Evolutionary conservation across 2,888 invertebrate species (phyloP).

Genomic region (Pandemis heparana): DNA sequence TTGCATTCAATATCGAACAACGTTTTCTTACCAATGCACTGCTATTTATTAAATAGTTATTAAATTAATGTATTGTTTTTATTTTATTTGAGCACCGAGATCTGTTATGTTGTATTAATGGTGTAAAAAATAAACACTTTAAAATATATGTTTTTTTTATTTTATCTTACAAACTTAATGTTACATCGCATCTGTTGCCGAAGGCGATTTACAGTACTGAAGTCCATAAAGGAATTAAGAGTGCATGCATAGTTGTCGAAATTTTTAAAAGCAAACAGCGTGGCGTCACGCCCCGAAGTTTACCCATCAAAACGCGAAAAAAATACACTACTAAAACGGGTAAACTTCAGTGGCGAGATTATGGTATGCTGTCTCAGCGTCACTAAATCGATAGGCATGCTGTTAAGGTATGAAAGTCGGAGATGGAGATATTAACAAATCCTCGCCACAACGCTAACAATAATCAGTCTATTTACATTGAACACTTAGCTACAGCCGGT

Average conservation of each 20-base stretch:
- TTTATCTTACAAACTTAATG: slow-evolving; percentile 1
- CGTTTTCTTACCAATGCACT: slow-evolving; percentile 77
- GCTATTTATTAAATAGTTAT: slow-evolving; percentile 78
- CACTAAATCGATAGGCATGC: no score
- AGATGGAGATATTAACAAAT: no score
- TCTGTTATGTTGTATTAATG: slow-evolving; percentile 83
- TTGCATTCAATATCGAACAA: slow-evolving; percentile 50
- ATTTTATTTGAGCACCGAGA: slow-evolving; percentile 80
- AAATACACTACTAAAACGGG: no score
- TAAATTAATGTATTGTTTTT: slow-evolving; percentile 69
- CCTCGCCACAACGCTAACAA: not conserved
- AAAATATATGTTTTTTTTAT: slow-evolving; percentile 28
- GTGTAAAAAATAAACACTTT: slow-evolving; percentile 59
- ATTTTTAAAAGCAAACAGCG: no score
- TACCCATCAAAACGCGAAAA: no score
- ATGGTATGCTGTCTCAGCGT: no score
- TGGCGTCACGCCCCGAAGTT: no score
- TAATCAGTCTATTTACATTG: slow-evolving; percentile 54
- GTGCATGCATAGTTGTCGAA: no score
- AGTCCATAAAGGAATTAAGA: no score
- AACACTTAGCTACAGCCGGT: slow-evolving; percentile 54
- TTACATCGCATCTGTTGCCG: not conserved
- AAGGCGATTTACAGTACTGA: no score
- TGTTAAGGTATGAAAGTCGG: no score
- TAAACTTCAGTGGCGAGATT: no score